Evolutionary conservation across 2,888 invertebrate species (phyloP).

Genomic region (Loripinus fragilis): DNA sequence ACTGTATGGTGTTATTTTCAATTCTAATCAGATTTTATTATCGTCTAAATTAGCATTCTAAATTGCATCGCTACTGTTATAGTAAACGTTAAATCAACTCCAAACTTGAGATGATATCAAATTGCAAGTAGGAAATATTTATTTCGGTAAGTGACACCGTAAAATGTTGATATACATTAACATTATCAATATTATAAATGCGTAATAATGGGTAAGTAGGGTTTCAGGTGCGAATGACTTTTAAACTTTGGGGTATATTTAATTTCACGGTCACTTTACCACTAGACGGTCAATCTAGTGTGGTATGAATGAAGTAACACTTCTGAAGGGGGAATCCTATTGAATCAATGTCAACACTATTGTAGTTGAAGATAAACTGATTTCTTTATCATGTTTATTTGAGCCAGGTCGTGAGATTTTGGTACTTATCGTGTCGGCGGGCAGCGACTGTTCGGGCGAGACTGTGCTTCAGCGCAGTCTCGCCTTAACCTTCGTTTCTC

Average conservation of each 20-base stretch:
- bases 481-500: no score
- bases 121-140: background rate
- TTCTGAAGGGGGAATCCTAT: slow-evolving; percentile 1
- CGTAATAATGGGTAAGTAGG: slow-evolving; percentile 2
- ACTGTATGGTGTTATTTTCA: background rate
- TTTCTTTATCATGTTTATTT: slow-evolving; percentile 7
- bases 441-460: no score
- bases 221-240: background rate
- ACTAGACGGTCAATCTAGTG: slow-evolving; percentile 1
- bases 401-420: no score
- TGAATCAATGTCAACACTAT: slow-evolving; percentile 3
- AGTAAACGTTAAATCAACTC: slow-evolving; percentile 7
- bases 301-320: background rate
- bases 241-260: background rate
- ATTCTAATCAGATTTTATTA: slow-evolving; percentile 8
- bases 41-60: slow-evolving; percentile 8
- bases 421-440: no score
- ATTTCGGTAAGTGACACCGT: slow-evolving; percentile 2
- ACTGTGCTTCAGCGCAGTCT: no score
- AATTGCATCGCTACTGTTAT: slow-evolving; percentile 9
- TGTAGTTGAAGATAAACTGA: background rate
- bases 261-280: slow-evolving; percentile 14
- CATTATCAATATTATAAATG: background rate
- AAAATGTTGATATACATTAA: slow-evolving; percentile 6
- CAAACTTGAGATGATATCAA: background rate